Base-by-base conservation (phyloP, 2,797 vertebrate species). In the Setipinna tenuifilis region DNA sequence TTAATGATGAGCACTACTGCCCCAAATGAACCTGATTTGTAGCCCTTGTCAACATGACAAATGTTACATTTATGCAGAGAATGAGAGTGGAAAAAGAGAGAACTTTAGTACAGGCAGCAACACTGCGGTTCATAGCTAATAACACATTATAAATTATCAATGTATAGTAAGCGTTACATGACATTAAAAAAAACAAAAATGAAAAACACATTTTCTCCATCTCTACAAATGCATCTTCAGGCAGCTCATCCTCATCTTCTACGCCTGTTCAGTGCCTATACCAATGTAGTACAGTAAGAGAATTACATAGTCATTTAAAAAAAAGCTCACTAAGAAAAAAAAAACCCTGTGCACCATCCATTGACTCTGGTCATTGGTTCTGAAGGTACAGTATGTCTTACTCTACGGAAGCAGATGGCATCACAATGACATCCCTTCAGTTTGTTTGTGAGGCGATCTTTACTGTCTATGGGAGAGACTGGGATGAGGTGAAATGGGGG, bases 31-130 rank as follows among this genome's bases (percentile, higher is more conserved):
- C 31, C 71, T 21, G 71, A 78, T 41, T 78, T 78, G 35, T 78
- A 78, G 71, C 71, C 71, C 71, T 78, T 78, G 71, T 78, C 71
- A 78, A 78, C 71, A 78, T 78, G 71, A 78, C 35, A 41, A 78
- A 44, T 78, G 71, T 78, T 21, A 78, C 19, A 41, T 35, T 6
- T 75, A 35, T 35, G 16, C 68, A 75, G 16, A 35, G 28, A 75
- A 19, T 35, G 14, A 9, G 23, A 25, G 23, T 2, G 0, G 21
- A 12, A 23, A 23, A 25, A 3, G 25, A 9, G 31, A 75, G 16
- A 75, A 31, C 65, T 44, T 41, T 19, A 2, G 7, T 59, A 21
- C 71, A 44, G 71, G 31, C 35, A 78, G 35, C 31, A 78, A 41
- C 17, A 6, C 31, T 10, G 17, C 71, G 44, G 71, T 41, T n/a